Evolutionary conservation across 2,113 vertebrate genomes (phyloP).

Genomic region (Catharus fuscescens): DNA sequence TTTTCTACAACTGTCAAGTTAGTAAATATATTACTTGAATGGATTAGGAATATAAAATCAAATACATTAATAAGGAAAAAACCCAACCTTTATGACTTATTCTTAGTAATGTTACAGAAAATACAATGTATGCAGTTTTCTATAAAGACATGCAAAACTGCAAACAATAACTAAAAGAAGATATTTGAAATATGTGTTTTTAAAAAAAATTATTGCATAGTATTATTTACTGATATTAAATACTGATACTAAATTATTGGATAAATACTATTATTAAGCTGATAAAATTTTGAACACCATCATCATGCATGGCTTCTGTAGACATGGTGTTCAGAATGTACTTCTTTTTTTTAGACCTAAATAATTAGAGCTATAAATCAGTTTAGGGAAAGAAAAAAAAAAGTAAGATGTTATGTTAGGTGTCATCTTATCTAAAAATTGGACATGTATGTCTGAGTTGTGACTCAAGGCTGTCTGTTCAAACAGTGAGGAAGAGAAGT

Average conservation of each 20-base stretch:
- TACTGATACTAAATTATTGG: neutral
- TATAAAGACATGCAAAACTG: neutral
- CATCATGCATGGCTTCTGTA: neutral
- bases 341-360: neutral
- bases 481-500: neutral
- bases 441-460: neutral
- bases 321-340: neutral
- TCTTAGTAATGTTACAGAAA: neutral
- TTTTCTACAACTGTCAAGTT: neutral
- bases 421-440: neutral
- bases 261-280: neutral
- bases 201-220: neutral
- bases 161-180: neutral
- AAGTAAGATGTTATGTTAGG: neutral
- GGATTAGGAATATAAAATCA: neutral
- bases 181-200: neutral
- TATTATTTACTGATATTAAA: neutral
- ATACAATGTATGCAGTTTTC: neutral
- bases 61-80: constrained; percentile 9
- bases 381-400: neutral
- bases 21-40: neutral
- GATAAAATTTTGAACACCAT: neutral
- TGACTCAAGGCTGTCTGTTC: neutral
- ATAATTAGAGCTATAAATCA: neutral
- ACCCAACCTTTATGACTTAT: neutral